phyloP scores from a whole-genome alignment of 2,113 vertebrate genomes.

The Microcebus ravelobensis region DNA sequence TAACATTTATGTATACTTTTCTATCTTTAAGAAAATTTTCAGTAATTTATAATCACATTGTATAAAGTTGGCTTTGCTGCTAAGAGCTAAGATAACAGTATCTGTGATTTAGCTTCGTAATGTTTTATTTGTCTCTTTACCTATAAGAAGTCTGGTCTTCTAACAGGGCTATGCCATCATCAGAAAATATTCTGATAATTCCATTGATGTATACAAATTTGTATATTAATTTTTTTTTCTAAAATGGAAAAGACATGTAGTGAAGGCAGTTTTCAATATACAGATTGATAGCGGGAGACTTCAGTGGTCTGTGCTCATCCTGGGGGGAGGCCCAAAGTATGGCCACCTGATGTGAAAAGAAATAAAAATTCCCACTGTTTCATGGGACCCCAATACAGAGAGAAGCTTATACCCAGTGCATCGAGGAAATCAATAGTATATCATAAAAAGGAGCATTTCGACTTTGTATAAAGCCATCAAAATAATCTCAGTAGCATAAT shows the following conservation, averaged over 20 bases:
- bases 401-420: neutral
- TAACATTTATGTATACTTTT: neutral
- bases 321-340: neutral
- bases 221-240: neutral
- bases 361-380: neutral
- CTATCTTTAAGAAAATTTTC: slow-evolving; percentile 6
- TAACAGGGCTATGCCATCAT: neutral
- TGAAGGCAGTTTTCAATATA: neutral
- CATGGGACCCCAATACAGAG: neutral
- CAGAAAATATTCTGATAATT: neutral
- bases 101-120: neutral
- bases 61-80: neutral
- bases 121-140: slow-evolving; percentile 38
- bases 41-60: slow-evolving; percentile 30
- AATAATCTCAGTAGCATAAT: neutral
- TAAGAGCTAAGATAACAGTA: slow-evolving; percentile 7
- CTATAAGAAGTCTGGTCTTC: neutral
- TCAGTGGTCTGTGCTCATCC: neutral
- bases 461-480: neutral
- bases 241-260: neutral
- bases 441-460: neutral
- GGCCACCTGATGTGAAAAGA: neutral
- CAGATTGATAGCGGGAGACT: neutral
- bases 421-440: neutral
- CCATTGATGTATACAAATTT: neutral